A percentile compares a stretch with the other conserved stretches of the same genome.
phyloP scores from a whole-genome alignment of 2,113 vertebrate species.

The Cyanistes caeruleus region DNA sequence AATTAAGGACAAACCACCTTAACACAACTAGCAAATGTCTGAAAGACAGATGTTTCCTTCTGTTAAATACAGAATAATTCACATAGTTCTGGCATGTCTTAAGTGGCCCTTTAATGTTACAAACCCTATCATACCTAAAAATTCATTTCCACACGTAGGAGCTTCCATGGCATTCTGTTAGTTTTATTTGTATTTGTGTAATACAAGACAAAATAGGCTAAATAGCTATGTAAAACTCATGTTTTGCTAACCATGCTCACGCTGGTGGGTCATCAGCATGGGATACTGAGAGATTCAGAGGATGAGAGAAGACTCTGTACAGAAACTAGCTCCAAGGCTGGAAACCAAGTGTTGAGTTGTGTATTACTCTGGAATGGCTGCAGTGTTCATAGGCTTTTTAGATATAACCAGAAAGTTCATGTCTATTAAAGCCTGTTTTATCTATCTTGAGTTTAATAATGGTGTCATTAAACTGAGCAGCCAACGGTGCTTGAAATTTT shows the following conservation, averaged over 20 bases:
- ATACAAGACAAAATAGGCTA: neutral
- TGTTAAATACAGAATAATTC: neutral
- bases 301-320: neutral
- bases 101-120: neutral
- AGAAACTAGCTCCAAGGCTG: neutral
- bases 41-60: neutral
- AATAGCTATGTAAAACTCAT: neutral
- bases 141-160: neutral
- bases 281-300: neutral
- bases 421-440: neutral
- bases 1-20: neutral
- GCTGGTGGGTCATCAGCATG: neutral
- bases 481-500: neutral
- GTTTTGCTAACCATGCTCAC: neutral
- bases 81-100: neutral
- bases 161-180: neutral
- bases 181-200: neutral
- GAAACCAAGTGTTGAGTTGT: neutral
- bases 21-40: neutral
- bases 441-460: neutral
- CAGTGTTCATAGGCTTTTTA: neutral
- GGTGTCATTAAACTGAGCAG: neutral
- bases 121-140: neutral
- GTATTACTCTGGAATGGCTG: neutral
- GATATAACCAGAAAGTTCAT: neutral